These are phyloP conservation scores for Busseola fusca DNA, from an alignment of 2,888 invertebrate genomes.

Conservation along the genomic window DNA sequence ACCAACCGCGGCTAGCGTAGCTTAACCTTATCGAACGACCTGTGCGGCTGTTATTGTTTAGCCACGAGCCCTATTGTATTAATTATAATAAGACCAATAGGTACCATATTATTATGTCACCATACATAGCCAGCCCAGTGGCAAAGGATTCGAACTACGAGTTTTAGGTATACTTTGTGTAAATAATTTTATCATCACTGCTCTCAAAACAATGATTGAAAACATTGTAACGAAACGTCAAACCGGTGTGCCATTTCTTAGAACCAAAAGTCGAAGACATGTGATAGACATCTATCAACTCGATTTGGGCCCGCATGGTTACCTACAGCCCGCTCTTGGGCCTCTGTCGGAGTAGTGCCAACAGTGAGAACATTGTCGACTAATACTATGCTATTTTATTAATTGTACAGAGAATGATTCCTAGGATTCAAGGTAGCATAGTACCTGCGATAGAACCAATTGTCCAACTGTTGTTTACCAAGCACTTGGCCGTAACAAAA, in stretches of 20 bases:
- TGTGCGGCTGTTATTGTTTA: too few relatives aligned
- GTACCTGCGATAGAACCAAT: neutral
- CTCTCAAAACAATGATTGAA: neutral
- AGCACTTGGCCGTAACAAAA: constrained; percentile 58
- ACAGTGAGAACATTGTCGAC: neutral
- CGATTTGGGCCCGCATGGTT: neutral
- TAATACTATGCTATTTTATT: neutral
- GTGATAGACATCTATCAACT: neutral
- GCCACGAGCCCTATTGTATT: too few relatives aligned
- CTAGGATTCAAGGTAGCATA: neutral
- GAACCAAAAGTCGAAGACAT: neutral
- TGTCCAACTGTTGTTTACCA: constrained; percentile 11
- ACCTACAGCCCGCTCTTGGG: too few relatives aligned
- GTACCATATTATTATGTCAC: neutral
- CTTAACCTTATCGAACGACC: too few relatives aligned
- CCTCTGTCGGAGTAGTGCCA: neutral
- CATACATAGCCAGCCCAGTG: neutral
- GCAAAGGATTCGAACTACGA: neutral
- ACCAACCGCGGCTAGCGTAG: too few relatives aligned
- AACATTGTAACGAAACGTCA: neutral
- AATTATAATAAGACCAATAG: neutral
- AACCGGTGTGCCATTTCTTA: neutral
- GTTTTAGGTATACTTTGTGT: neutral
- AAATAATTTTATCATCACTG: neutral
- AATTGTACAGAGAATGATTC: too few relatives aligned